Base-by-base conservation (phyloP, 2,797 vertebrate species). In the Melanotaenia parkinsoni region DNA sequence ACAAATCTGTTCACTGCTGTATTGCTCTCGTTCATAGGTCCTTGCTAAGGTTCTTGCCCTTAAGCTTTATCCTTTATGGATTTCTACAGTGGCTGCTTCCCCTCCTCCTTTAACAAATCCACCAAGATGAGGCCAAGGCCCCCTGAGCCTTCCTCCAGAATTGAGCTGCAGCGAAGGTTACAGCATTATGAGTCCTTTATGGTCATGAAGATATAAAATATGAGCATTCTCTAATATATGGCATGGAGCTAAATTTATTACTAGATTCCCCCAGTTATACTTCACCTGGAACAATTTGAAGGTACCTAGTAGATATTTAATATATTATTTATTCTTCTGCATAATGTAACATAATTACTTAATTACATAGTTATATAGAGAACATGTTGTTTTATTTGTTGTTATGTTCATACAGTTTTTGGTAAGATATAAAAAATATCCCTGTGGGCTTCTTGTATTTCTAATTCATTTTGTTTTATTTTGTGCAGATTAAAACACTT, bases 101-200 rank as follows among this genome's bases (percentile, higher is more conserved):
- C 69, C 61, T 59, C 63, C 70, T 66, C 40, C 76, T 71, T 71
- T 45, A 62, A 51, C 45, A 24, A 60, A 51, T 50, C 61, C 72
- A 67, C 68, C 59, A 68, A 63, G 76, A 64, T 9, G 11, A 66
- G 67, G 47, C 62, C 40, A 22, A 59, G 50, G 18, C 56, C 54
- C 70, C 24, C 62, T 12, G 72, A 83, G 76, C 61, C 37, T 37
- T 68, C 51, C 68, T 30, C 12, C 58, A 63, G 76, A 56, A 80
- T 80, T 28, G 76, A 70, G 66, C 71, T 74, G 63, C 1, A 5
- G 40, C 58, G 66, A 83, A 89, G 79, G 84, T 72, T 83, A 80
- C 56, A 28, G 56, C 43, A 13, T 67, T 40, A 37, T 3, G 13
- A 51, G 43, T 72, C 28, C 26, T 33, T 57, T 75, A 54, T 13